These are phyloP conservation scores for Xestia rhomboidea DNA, from an alignment of 2,888 invertebrate genomes.

Conservation along the genomic window DNA sequence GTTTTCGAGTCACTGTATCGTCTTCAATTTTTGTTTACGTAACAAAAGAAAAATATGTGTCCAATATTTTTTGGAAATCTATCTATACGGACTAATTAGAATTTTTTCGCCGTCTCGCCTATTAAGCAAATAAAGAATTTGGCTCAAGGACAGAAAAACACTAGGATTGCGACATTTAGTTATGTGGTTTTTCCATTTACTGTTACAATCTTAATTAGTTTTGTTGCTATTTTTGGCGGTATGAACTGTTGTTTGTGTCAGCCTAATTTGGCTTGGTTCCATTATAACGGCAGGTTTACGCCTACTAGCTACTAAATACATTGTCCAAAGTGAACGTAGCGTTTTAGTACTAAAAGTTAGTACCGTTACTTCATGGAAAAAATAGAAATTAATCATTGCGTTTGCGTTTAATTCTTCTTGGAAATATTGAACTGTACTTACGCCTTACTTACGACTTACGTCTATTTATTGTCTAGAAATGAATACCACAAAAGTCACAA, in stretches of 20 bases:
- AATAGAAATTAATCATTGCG: not conserved
- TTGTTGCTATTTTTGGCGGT: slow-evolving; percentile 25
- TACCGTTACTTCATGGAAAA: slow-evolving; percentile 7
- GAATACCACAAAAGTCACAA: slow-evolving; percentile 21
- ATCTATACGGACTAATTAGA: too few species aligned
- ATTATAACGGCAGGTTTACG: slow-evolving; percentile 42
- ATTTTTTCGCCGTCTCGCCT: too few species aligned
- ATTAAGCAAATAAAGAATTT: slow-evolving; percentile 54
- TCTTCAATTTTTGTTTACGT: too few species aligned
- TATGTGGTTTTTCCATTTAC: slow-evolving; percentile 22
- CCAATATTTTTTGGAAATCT: too few species aligned
- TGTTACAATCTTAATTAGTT: slow-evolving; percentile 48
- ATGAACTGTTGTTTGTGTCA: slow-evolving; percentile 37
- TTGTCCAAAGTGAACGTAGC: not conserved
- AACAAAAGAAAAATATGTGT: too few species aligned
- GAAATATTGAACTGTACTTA: not conserved
- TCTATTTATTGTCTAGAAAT: slow-evolving; percentile 11
- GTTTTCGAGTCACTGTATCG: too few species aligned
- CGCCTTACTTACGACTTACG: too few species aligned
- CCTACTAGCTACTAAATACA: slow-evolving; percentile 20
- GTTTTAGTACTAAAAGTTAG: not conserved
- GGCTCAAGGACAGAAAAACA: slow-evolving; percentile 66
- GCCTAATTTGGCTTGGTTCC: slow-evolving; percentile 40
- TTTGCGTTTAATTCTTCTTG: not conserved
- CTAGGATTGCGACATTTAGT: slow-evolving; percentile 21